A percentile compares a stretch with the other conserved stretches of the same genome.
These are phyloP conservation scores for Tinea pellionella DNA, from an alignment of 2,888 invertebrate genomes.

Conservation along the genomic window DNA sequence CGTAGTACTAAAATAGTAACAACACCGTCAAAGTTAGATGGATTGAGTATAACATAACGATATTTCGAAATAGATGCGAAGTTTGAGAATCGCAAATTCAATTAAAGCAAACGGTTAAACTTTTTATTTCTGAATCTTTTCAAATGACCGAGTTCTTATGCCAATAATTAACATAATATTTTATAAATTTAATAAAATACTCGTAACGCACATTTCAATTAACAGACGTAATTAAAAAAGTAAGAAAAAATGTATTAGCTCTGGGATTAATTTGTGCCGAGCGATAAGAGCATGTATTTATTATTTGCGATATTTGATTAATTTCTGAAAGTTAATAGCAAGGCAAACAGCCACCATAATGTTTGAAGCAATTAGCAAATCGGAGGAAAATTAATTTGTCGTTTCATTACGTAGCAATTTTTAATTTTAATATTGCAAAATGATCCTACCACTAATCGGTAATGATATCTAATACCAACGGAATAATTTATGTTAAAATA, in stretches of 20 bases:
- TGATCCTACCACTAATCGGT: not conserved
- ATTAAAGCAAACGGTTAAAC: too few species aligned
- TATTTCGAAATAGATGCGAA: too few species aligned
- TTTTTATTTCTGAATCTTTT: too few species aligned
- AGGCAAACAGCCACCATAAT: constrained; percentile 5
- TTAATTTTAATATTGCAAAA: not conserved
- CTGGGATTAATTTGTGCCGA: constrained; percentile 55
- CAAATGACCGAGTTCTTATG: not conserved
- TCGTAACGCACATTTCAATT: constrained; percentile 48
- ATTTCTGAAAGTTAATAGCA: constrained; percentile 36
- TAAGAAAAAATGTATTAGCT: constrained; percentile 33
- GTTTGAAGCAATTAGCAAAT: constrained; percentile 9
- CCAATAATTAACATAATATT: not conserved
- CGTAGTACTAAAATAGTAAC: too few species aligned
- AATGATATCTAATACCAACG: not conserved
- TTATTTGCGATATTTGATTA: constrained; percentile 51
- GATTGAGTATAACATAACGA: too few species aligned
- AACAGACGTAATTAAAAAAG: constrained; percentile 59
- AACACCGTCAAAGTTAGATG: too few species aligned
- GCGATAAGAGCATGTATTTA: constrained; percentile 52
- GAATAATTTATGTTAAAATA: too few species aligned
- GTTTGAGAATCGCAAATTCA: too few species aligned
- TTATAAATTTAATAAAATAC: constrained; percentile 20
- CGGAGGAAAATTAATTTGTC: constrained; percentile 9
- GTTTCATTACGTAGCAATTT: constrained; percentile 1